Percentiles rank a stretch among this genome's conserved stretches.
phyloP scores from a whole-genome alignment of 2,113 vertebrate genomes.

The Microtus pennsylvanicus region DNA sequence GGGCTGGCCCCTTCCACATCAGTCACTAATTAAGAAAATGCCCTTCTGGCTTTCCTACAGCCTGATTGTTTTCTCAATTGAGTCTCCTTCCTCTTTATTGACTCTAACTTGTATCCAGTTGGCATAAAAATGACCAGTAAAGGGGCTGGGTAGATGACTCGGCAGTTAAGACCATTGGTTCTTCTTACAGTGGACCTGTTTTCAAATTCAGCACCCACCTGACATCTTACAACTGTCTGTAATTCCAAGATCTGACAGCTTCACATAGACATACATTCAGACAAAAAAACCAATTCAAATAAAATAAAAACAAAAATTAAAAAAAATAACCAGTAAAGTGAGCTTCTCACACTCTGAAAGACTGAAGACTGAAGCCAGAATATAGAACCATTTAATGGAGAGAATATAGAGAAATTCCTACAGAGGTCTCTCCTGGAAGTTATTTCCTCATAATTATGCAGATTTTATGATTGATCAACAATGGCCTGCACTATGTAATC shows the following conservation, averaged over 20 bases:
- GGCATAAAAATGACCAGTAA: neutral
- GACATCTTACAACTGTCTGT: no score
- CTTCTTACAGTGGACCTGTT: no score
- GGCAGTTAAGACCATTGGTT: no score
- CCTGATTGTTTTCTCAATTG: neutral
- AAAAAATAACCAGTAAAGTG: neutral
- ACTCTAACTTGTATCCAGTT: neutral
- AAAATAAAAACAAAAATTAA: no score
- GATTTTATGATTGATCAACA: conserved; percentile 41
- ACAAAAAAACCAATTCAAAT: no score
- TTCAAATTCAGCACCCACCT: no score
- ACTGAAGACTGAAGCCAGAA: neutral
- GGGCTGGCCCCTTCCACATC: neutral
- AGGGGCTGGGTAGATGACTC: no score
- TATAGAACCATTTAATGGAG: neutral
- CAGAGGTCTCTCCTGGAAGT: neutral
- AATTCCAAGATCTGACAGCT: no score
- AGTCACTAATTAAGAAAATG: neutral
- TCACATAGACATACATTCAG: no score
- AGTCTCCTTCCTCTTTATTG: neutral
- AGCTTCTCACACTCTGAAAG: neutral
- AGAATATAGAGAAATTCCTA: neutral
- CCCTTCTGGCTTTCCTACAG: neutral
- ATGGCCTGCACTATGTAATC: neutral
- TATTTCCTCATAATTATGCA: neutral